These are phyloP conservation scores for Lasioglossum albipes DNA, from an alignment of 1,140 invertebrate genomes.

Conservation along the genomic window DNA sequence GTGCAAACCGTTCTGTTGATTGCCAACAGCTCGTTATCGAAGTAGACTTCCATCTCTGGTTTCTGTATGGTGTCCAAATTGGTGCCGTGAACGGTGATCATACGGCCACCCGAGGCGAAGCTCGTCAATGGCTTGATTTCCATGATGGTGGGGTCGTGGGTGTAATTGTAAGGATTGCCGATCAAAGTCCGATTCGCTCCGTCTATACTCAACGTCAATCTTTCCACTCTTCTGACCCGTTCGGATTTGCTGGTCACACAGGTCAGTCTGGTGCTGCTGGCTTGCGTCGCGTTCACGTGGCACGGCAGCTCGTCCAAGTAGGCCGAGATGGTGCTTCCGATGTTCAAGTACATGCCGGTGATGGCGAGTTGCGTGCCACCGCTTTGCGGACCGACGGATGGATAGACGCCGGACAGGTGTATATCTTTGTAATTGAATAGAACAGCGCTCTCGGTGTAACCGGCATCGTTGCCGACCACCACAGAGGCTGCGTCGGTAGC, in stretches of 20 bases:
- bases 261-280: constrained; percentile 92
- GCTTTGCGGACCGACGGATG: constrained; percentile 93
- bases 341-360: constrained; percentile 94
- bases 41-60: constrained; percentile 92
- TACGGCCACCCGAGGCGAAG: constrained; percentile 94
- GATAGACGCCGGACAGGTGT: constrained; percentile 89
- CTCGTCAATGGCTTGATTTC: constrained; percentile 94
- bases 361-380: constrained; percentile 96
- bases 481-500: constrained; percentile 89
- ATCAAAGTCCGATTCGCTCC: constrained; percentile 87
- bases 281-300: constrained; percentile 91
- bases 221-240: constrained; percentile 81
- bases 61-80: constrained; percentile 95
- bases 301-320: constrained; percentile 94
- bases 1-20: constrained; percentile 91
- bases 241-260: constrained; percentile 90
- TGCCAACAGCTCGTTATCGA: constrained; percentile 84
- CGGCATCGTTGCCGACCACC: constrained; percentile 93
- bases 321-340: constrained; percentile 93
- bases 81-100: constrained; percentile 95
- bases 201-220: constrained; percentile 90
- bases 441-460: constrained; percentile 92
- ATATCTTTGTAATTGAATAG: constrained; percentile 95
- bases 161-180: constrained; percentile 91
- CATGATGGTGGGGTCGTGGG: constrained; percentile 95